Evolutionary conservation across 2,888 invertebrate species (phyloP).

Genomic region (Meghimatium bilineatum): DNA sequence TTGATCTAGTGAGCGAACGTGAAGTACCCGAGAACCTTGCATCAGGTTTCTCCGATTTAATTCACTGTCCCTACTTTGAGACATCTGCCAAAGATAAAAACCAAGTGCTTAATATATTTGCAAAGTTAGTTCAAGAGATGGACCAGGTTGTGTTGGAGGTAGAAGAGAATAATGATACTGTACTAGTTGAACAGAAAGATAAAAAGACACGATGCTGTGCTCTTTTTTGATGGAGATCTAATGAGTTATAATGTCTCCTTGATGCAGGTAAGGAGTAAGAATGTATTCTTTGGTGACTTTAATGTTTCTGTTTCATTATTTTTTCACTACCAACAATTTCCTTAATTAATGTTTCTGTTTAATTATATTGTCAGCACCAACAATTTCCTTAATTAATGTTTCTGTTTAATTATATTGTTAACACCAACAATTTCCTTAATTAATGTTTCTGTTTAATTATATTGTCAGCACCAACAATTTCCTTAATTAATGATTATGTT

Average conservation of each 20-base stretch:
- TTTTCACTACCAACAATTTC: too few relatives aligned
- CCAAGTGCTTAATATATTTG: neutral
- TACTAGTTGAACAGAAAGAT: neutral
- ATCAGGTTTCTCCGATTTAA: neutral
- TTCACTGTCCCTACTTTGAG: neutral
- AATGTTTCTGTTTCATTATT: too few relatives aligned
- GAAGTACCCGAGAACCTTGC: neutral
- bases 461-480: too few relatives aligned
- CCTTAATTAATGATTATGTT: too few relatives aligned
- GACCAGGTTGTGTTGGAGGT: too few relatives aligned
- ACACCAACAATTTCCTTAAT: too few relatives aligned
- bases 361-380: too few relatives aligned
- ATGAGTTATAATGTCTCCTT: neutral
- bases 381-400: too few relatives aligned
- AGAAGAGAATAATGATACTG: neutral
- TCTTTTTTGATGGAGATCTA: neutral
- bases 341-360: too few relatives aligned
- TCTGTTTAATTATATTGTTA: too few relatives aligned
- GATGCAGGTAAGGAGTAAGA: neutral
- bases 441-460: too few relatives aligned
- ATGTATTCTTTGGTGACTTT: too few relatives aligned
- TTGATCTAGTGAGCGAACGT: neutral
- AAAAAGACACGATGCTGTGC: neutral
- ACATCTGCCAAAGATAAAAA: neutral
- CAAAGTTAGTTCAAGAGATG: neutral